Conservation (phyloP, 2,113 vertebrate species). For the Osmerus mordax region DNA sequence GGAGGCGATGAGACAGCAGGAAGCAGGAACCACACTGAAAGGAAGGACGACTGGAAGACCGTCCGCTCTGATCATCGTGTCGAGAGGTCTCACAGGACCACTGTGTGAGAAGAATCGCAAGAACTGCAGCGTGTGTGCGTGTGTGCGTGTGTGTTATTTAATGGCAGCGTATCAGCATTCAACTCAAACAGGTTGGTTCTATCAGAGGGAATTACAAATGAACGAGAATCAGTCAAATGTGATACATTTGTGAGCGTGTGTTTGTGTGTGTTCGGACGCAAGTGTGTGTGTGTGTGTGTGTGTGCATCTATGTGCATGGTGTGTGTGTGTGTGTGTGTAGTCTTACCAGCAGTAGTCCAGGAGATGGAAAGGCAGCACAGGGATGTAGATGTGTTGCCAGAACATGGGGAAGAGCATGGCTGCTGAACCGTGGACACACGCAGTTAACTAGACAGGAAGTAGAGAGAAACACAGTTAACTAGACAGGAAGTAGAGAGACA, state of each 20-base stretch:
- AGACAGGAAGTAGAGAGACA: neutral
- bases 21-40: constrained; percentile 29
- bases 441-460: constrained; percentile 76
- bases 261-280: no score
- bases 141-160: neutral
- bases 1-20: constrained; percentile 41
- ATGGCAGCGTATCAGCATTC: no score
- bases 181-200: no score
- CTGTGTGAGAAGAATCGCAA: constrained; percentile 19
- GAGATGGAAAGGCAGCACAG: constrained; percentile 92
- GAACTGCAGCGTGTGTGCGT: constrained; percentile 16
- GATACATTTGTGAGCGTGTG: neutral
- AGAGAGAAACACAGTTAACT: neutral
- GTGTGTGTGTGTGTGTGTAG: constrained; percentile 5
- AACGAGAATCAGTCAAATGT: no score
- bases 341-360: constrained; percentile 99
- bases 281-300: neutral
- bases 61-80: constrained; percentile 50
- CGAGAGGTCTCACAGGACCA: constrained; percentile 42
- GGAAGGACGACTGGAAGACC: constrained; percentile 26
- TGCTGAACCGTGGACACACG: constrained; percentile 91
- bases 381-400: constrained; percentile 99
- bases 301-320: neutral
- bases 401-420: constrained; percentile 95
- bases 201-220: neutral